Evolutionary conservation across 2,888 invertebrate species (phyloP), one percentile per base, ranked within the genome.

Genomic region (Pedicia rivosa): DNA sequence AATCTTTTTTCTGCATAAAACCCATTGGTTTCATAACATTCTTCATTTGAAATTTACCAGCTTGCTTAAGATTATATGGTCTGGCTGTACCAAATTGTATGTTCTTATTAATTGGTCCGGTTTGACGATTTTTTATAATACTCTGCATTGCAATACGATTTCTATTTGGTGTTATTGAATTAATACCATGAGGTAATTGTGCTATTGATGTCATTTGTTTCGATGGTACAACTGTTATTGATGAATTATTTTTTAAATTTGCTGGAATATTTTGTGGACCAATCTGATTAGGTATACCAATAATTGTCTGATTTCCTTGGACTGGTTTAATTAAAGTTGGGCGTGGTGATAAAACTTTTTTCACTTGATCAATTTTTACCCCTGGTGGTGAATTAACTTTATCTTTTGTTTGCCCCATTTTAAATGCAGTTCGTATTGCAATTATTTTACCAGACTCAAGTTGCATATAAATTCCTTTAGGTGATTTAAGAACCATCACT

Each of bases 401-500:
- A 34, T 50, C 51, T 37, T 50, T 50, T 12, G 44, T 39, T 33
- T 52, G 53, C 9, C 47, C 44, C 15, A 53, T 48, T 43, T 58
- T 57, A n/a, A 54, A 48, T 15, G 59, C 50, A 3, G 59, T 58
- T 36, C 58, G 75, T 47, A 94, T 90, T 16, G 92, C 90, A 44
- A 94, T 90, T 42, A 94, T 88, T 63, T 91, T 90, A 19, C 92
- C 92, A 47, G 87, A 88, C 53, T 88, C 87, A 30, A 92, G 64
- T 50, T 92, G 84, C 77, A 95, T 86, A 61, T 94, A 94, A 46
- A 94, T 91, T 32, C 94, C 94, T 60, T 92, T 92, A 0, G 88
- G 83, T 6, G 92, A 92, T 57, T 91, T 90, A 26, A 95, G 67
- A 4, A 95, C 88, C 70, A 92, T 80, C 1, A 95, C 91, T 47